phyloP scores from a whole-genome alignment of 2,797 vertebrate genomes.

The Thamnophis elegans region DNA sequence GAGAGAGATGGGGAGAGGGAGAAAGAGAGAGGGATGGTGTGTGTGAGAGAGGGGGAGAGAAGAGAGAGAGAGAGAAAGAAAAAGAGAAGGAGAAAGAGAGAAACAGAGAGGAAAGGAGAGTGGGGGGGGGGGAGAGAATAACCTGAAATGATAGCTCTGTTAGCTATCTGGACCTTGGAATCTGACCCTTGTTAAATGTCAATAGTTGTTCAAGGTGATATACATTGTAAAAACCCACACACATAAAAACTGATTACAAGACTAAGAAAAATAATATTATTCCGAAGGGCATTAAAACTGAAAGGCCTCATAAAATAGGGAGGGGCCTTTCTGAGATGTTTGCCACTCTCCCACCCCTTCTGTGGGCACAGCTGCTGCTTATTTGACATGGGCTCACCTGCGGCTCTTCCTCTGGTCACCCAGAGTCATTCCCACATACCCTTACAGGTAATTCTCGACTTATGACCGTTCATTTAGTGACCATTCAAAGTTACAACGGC shows the following conservation, averaged over 20 bases:
- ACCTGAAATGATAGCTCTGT: neutral
- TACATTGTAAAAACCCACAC: neutral
- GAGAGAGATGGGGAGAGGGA: too few species aligned
- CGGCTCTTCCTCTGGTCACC: neutral
- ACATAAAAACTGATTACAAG: neutral
- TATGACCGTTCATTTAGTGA: too few species aligned
- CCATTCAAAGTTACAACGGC: too few species aligned
- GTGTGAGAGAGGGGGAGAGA: too few species aligned
- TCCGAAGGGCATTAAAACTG: neutral
- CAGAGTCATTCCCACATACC: neutral
- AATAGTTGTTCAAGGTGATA: too few species aligned
- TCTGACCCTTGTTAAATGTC: neutral
- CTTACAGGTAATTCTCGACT: too few species aligned
- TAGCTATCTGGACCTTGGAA: neutral
- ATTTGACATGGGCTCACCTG: neutral
- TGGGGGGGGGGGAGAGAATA: neutral
- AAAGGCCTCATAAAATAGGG: neutral
- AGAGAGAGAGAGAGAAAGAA: too few species aligned
- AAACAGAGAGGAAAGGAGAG: too few species aligned
- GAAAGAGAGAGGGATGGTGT: too few species aligned
- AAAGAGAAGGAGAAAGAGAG: too few species aligned
- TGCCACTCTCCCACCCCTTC: neutral
- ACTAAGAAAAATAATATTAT: neutral
- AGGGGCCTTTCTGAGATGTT: neutral
- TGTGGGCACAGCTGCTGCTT: neutral